Base-by-base conservation (phyloP, 1,140 invertebrate genomes). In the Sarcophaga bullata region DNA sequence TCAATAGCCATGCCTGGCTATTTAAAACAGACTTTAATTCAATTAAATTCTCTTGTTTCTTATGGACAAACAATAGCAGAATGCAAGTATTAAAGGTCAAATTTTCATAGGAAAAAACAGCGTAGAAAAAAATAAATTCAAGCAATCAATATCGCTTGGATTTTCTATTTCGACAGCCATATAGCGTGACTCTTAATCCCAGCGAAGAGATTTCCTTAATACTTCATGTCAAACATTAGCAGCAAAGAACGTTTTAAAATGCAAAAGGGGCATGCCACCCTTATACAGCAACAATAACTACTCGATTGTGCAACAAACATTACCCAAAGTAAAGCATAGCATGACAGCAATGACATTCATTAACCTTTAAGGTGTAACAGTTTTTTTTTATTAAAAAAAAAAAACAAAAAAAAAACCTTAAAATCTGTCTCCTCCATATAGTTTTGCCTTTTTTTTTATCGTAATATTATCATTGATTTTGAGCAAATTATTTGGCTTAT, bases 301-400 rank as follows among this genome's bases (percentile, higher is more conserved):
- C 4, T 37, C 25, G 25, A 1, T 37, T 37, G 54, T 58, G 54
- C 54, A 58, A 58, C n/a, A 13, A 7, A 7, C n/a, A 13, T 10
- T 6, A 58, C 13, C 54, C 7, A 58, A 13, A n/a, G n/a, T n/a
- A n/a, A n/a, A 13, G 4, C 15, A 58, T 13, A 7, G n/a, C 7
- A 58, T n/a, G n/a, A n/a, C 15, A 58, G n/a, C 54, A 58, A 58
- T 58, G 54, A 58, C 54, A 58, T 58, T 58, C 54, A n/a, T 58
- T 58, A 58, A 58, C 15, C 13, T n/a, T n/a, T n/a, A 58, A 58
- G 54, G 25, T 13, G n/a, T n/a, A 15, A n/a, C n/a, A 58, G 54
- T 58, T 58, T 6, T n/a, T 58, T 58, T 58, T 15, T 15, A 58
- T 58, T 58, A 8, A 11, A 58, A 58, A 11, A 58, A 58, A 58